phyloP scores from a whole-genome alignment of 2,888 invertebrate genomes.

The Dioctria rufipes region DNA sequence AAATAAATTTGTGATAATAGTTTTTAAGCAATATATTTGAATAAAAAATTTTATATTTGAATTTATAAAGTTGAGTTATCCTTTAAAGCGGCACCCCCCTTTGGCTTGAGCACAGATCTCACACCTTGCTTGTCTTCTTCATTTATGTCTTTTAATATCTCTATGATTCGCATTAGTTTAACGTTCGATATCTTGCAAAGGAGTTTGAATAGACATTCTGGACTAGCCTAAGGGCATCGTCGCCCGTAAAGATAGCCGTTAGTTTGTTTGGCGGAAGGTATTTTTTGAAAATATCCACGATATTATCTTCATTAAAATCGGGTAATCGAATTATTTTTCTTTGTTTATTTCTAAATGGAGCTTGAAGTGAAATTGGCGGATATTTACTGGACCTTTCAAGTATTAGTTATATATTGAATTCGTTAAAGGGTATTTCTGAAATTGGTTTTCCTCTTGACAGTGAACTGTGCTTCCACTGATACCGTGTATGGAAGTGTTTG shows the following conservation, averaged over 20 bases:
- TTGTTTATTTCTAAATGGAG: constrained; percentile 56
- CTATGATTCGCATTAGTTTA: constrained; percentile 40
- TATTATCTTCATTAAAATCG: neutral
- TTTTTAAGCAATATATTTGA: no score
- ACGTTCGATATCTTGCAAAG: constrained; percentile 51
- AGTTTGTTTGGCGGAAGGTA: constrained; percentile 33
- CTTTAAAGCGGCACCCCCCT: no score
- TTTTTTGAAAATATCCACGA: constrained; percentile 18
- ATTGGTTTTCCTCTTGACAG: constrained; percentile 39
- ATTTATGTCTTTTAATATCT: constrained; percentile 26
- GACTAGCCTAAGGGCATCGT: constrained; percentile 46
- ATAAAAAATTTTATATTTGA: no score
- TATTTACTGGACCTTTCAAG: no score
- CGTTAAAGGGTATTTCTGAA: no score
- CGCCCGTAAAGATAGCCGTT: constrained; percentile 38
- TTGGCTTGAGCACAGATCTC: no score
- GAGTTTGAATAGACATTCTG: constrained; percentile 55
- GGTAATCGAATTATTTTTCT: neutral
- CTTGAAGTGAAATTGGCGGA: no score
- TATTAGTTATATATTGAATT: no score
- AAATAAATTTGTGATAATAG: no score
- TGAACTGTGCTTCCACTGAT: no score
- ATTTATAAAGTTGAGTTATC: no score
- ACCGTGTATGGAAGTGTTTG: neutral
- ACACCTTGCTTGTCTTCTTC: constrained; percentile 40